A percentile compares a stretch with the other conserved stretches of the same genome.
phyloP scores from a whole-genome alignment of 2,113 vertebrate species.

The Lasiurus borealis region DNA sequence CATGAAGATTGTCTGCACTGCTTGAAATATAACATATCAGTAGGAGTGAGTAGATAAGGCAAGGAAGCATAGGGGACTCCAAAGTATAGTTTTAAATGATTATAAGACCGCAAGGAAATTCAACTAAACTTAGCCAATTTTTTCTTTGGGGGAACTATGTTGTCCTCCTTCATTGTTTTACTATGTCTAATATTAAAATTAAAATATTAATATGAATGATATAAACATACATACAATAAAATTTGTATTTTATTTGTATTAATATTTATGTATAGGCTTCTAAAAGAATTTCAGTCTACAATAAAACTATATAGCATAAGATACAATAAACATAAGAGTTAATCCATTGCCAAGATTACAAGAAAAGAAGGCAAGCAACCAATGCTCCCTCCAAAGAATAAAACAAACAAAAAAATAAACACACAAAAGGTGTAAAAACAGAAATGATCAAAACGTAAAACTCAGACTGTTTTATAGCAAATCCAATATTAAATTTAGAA shows the following conservation, averaged over 20 bases:
- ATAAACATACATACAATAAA: neutral
- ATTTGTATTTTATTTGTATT: neutral
- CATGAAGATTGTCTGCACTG: neutral
- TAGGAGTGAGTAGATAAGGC: rapidly evolving
- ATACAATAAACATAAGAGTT: neutral
- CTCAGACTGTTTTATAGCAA: neutral
- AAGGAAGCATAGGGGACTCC: neutral
- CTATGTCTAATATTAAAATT: neutral
- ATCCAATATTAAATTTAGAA: neutral
- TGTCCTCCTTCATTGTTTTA: neutral
- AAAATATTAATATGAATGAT: neutral
- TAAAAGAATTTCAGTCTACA: neutral
- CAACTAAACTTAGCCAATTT: neutral
- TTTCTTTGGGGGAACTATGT: neutral
- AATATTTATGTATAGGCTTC: neutral
- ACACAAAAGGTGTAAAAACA: neutral
- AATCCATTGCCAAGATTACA: neutral
- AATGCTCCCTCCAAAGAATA: neutral
- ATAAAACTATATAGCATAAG: neutral
- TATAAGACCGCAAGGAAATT: neutral
- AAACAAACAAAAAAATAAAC: neutral
- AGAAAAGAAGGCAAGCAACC: neutral
- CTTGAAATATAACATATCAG: neutral
- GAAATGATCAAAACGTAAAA: neutral
- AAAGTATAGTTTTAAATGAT: neutral